Base-by-base conservation (phyloP, 2,797 vertebrate species). In the Taeniopygia guttata region DNA sequence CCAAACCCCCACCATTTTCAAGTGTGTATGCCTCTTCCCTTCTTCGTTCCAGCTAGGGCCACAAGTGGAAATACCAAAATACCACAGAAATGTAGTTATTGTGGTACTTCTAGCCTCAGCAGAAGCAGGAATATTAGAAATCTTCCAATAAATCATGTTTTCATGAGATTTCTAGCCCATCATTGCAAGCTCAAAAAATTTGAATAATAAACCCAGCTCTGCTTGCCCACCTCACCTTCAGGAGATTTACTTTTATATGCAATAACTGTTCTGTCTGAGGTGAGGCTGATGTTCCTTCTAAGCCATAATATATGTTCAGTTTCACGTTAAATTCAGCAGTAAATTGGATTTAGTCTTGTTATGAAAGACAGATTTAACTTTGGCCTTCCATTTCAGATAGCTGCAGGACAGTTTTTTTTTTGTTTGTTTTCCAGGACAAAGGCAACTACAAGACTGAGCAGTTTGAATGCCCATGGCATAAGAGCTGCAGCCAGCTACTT, bases 121-220 rank as follows among this genome's bases (percentile, higher is more conserved):
- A 96, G 95, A 96, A 97, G 94, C 90, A 96, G 95, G 92, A 96
- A 89, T 80, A 95, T 93, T 97, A 96, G 89, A 93, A 96, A 95
- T 90, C 85, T 95, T 96, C 86, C 81, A 95, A 95, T 93, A 96
- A 96, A 94, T 95, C 29, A 72, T 92, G 64, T 94, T 96, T 96
- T 91, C 90, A 86, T 86, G 83, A 95, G 78, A 91, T 94, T 96
- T 96, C 56, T 90, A 93, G 77, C 43, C 69, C 23, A 36, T 54
- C 56, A 58, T 82, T 93, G 46, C 68, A 90, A 94, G 74, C 55
- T 91, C 2, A n/a, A 68, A 73, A 93, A 72, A 48, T 87, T 29
- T 93, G 91, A 70, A 36, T 87, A 87, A 92, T 38, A 84, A 94
- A 89, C 34, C 17, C 60, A 72, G 23, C 34, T 93, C 86, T 95